Base-by-base conservation (phyloP, 2,113 vertebrate species). In the Cinclus mexicanus region DNA sequence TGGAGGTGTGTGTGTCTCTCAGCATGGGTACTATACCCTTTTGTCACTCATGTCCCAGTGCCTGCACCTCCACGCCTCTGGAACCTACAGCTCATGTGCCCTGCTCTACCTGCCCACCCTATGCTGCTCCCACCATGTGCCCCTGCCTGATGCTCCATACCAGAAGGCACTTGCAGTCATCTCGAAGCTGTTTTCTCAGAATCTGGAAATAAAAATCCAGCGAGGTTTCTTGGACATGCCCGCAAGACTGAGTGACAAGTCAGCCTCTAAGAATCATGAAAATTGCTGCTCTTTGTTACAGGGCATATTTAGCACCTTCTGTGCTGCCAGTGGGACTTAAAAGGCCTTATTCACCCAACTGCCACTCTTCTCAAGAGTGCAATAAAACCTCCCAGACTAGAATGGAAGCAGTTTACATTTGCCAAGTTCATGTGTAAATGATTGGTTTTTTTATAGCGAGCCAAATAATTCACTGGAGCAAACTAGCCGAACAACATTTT, bases 101-200 rank as follows among this genome's bases (percentile, higher is more conserved):
- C 25, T 46, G 64, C 14, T 42, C 52, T 63, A 17, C 29, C 56
- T 61, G 39, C 65, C 53, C 67, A 47, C 5, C 16, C 41, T 19
- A 8, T 0, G 0, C 28, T 1, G 1, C 49, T 83, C 53, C 53
- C 4, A 5, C 44, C 8, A 1, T 1, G 1, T 0, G 0, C 11
- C 3, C 3, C 68, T 39, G 39, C 22, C 3, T 11, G 39, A 29
- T 42, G 49, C 52, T 49, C 14, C 60, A 39, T 25, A 50, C 18
- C 52, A 81, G 39, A 59, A 80, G 29, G 22, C 53, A 33, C 50
- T 80, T 56, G 39, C 44, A 35, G 46, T 29, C 3, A 4, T 41
- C 74, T 71, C 72, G 85, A 91, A 60, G 31, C 37, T 75, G 3
- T 87, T 87, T 49, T 37, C 56, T 92, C 60, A 25, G 47, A 78